Base-by-base conservation (phyloP, 2,888 invertebrate species). In the Stenoptilia bipunctidactyla region DNA sequence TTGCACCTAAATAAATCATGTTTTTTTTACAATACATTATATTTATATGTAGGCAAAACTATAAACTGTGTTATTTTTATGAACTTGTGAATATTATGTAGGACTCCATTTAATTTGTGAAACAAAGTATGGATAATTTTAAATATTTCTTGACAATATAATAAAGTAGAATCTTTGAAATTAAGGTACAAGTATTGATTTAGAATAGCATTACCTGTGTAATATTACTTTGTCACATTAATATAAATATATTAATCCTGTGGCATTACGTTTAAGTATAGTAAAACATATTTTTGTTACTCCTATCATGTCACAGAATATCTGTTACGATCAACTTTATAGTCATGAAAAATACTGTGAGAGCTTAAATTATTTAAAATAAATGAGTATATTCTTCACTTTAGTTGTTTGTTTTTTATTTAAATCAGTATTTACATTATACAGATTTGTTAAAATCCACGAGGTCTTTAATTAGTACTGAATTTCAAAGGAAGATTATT, bases 321-420 rank as follows among this genome's bases (percentile, higher is more conserved):
- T 34, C 14, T 34, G 34, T 14, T 14, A 13, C 9, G 13, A 14
- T 12, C 13, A 3, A 13, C 13, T 9, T 13, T 13, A 5, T 14
- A 34, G 34, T 34, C 13, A 14, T 20, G 8, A 33, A 34, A 13
- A 5, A 14, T 34, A 34, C 13, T 34, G 34, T 9, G n/a, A 30
- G 30, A 30, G 30, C 4, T 30, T 30, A 30, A 30, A 8, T 30
- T 30, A 30, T 30, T 30, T 30, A 30, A 30, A 80, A 80, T 80
- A 79, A 80, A 80, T 60, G 66, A 69, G 61, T 74, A 70, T 80
- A 68, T 71, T 73, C 67, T 71, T 70, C 69, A 68, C 64, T 71
- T 66, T 60, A 54, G 64, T 74, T 66, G 67, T 77, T 73, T 75
- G 66, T 69, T 77, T 79, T n/a, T 77, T 68, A 67, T 74, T 76